These are phyloP conservation scores for Oxyscelio sp. DNA, from an alignment of 2,888 invertebrate genomes.

Conservation along the genomic window DNA sequence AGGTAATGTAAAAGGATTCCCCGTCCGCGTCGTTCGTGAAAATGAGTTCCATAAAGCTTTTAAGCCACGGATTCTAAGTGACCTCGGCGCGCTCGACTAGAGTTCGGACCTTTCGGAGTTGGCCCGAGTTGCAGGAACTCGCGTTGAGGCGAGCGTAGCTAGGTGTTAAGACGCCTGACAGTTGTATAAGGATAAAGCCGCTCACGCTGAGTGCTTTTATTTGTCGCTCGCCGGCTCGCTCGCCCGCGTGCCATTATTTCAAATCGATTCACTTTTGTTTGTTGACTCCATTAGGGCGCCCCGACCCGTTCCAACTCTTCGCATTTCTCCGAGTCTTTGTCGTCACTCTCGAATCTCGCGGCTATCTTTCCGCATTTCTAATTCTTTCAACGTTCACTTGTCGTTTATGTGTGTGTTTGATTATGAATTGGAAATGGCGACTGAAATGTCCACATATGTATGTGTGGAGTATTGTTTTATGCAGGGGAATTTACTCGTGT, in stretches of 20 bases:
- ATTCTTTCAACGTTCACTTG: slow-evolving; percentile 33
- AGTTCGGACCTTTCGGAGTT: slow-evolving; percentile 44
- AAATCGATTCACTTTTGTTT: slow-evolving; percentile 87
- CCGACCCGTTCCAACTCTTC: slow-evolving; percentile 61
- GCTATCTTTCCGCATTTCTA: slow-evolving; percentile 58
- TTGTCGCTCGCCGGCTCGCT: slow-evolving; percentile 83
- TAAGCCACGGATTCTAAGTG: slow-evolving; percentile 76
- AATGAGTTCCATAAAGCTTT: slow-evolving; percentile 85
- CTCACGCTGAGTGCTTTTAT: slow-evolving; percentile 87
- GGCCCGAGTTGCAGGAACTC: slow-evolving; percentile 67
- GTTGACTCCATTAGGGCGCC: slow-evolving; percentile 86
- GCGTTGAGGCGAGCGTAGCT: slow-evolving; percentile 75
- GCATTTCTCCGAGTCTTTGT: slow-evolving; percentile 59
- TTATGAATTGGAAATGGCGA: background rate
- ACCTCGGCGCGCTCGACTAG: slow-evolving; percentile 56
- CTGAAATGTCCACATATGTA: no score
- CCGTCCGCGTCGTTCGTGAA: slow-evolving; percentile 76
- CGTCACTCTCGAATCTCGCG: slow-evolving; percentile 53
- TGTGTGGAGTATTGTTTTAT: no score
- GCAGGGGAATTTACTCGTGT: no score
- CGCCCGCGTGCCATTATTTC: slow-evolving; percentile 86
- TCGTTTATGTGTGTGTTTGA: slow-evolving; percentile 4
- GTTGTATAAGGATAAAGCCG: slow-evolving; percentile 87
- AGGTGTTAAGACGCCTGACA: slow-evolving; percentile 86
- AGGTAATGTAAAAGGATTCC: slow-evolving; percentile 72